phyloP scores from a whole-genome alignment of 2,113 vertebrate species.

The Myrmecophaga tridactyla region DNA sequence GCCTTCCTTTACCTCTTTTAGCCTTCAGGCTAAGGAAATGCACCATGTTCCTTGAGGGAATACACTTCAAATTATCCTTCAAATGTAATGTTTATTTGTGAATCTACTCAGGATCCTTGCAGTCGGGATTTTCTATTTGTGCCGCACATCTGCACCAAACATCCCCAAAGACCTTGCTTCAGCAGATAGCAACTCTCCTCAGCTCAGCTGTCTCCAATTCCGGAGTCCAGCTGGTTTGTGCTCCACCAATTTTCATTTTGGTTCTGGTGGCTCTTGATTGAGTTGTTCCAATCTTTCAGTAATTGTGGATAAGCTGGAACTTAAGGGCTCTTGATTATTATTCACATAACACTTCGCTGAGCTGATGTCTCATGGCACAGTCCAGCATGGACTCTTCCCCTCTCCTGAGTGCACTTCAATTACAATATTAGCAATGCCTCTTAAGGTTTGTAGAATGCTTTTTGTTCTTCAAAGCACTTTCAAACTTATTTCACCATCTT shows the following conservation, averaged over 20 bases:
- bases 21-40: neutral
- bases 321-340: neutral
- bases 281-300: neutral
- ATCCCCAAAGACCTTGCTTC: neutral
- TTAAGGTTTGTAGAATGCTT: neutral
- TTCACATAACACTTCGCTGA: neutral
- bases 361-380: neutral
- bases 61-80: neutral
- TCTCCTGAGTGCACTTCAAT: rapidly evolving
- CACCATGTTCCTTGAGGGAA: neutral
- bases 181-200: neutral
- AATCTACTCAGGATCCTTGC: neutral
- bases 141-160: rapidly evolving
- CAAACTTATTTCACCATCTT: neutral
- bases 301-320: neutral
- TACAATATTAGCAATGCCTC: neutral
- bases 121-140: neutral
- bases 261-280: neutral
- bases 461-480: neutral
- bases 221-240: neutral
- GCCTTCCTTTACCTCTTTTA: neutral
- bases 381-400: neutral
- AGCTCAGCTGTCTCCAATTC: neutral
- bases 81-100: neutral
- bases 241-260: neutral